Conservation (phyloP, 2,797 vertebrate genomes). For the Malurus leucopterus region DNA sequence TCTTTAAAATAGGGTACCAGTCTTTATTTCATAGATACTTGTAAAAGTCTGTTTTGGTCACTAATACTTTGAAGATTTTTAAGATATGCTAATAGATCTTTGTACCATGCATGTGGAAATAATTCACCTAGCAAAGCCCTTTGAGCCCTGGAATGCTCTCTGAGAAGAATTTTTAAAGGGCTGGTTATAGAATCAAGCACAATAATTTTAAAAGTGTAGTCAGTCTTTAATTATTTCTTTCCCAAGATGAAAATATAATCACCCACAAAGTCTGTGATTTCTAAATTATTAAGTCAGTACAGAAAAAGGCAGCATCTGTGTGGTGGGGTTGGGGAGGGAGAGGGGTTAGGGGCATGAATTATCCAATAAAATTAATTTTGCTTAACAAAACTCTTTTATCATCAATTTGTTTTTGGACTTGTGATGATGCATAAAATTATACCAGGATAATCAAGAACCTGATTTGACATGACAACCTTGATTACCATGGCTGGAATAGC, state of each 20-base stretch:
- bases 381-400: slow-evolving; percentile 59
- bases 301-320: not conserved
- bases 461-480: slow-evolving; percentile 41
- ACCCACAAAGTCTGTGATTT: not conserved
- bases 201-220: not conserved
- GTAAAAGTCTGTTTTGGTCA: not conserved
- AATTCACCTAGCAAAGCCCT: not conserved
- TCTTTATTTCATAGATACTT: not conserved
- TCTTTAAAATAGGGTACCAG: not conserved
- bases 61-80: not conserved
- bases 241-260: not conserved
- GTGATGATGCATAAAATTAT: slow-evolving; percentile 46
- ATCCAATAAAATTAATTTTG: not conserved
- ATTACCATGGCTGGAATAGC: slow-evolving; percentile 42
- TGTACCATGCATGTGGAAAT: not conserved
- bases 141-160: not conserved
- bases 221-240: not conserved
- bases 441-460: slow-evolving; percentile 57
- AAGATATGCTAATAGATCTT: not conserved
- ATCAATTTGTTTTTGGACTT: slow-evolving; percentile 60
- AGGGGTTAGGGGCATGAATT: not conserved
- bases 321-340: not conserved
- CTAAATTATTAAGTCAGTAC: slow-evolving; percentile 25
- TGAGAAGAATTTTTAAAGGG: not conserved
- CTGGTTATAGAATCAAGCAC: not conserved